Base-by-base conservation (phyloP, 2,888 invertebrate species). In the Abrostola tripartita region DNA sequence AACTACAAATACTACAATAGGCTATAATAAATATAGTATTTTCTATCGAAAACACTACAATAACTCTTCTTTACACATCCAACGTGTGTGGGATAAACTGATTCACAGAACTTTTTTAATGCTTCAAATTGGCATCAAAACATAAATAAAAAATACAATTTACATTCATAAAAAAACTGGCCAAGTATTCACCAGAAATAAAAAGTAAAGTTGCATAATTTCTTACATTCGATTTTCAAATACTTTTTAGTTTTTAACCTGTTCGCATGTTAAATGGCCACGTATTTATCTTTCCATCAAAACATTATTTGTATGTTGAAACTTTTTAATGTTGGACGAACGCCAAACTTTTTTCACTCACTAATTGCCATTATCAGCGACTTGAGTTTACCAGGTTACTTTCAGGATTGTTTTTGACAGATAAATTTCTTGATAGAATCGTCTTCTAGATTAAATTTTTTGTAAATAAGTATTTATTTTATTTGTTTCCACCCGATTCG, bases 261-360 rank as follows among this genome's bases (percentile, higher is more conserved):
- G 49, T 50, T 35, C 8, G 24, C 24, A 36, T 65, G 44, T 66
- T 68, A 44, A 51, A 68, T 51, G 51, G 10, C 11, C 12, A 0
- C 37, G 1, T 24, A 68, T 76, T 72, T 65, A 68, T 73, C 57
- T 62, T 58, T 37, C 35, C 52, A 56, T 62, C 65, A 73, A 61
- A 77, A 61, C 57, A 74, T 53, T 42, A 49, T 73, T 77, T 62
- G 50, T 52, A 24, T 37, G 24, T n/a, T 40, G 47, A 54, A 61
- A 58, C 51, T 52, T 52, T 51, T 9, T n/a, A 7, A 40, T 44
- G 37, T 59, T 75, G 74, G 74, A 35, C 37, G 8, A 9, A 41
- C 9, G 78, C 74, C 74, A 75, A 71, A 52, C 52, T 37, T 9
- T n/a, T 59, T 55, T 61, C 36, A 37, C 42, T 14, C 40, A 8